Percentiles rank a stretch among this genome's conserved stretches.
Evolutionary conservation across 2,797 vertebrate genomes (phyloP).

Genomic region (Argentina silus): DNA sequence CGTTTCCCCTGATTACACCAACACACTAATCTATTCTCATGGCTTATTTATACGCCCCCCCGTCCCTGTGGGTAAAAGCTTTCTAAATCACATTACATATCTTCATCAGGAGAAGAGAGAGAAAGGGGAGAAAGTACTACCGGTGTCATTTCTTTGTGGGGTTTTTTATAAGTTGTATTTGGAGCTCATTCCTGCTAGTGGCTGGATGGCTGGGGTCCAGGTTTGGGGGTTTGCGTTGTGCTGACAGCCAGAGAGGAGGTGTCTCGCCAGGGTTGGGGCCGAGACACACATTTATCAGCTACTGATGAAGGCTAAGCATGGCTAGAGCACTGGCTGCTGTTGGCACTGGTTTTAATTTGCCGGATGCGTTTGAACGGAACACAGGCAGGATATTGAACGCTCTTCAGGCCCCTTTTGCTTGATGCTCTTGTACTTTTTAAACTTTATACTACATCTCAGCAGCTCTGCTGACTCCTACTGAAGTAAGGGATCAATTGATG

Average conservation of each 20-base stretch:
- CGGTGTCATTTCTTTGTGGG: slow-evolving; percentile 37
- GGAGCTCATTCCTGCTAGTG: slow-evolving; percentile 57
- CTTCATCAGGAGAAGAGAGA: slow-evolving; percentile 44
- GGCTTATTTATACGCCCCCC: slow-evolving; percentile 52
- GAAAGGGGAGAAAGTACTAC: slow-evolving; percentile 37
- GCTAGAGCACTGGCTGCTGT: too few relatives aligned
- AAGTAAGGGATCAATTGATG: too few relatives aligned
- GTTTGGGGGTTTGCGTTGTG: not conserved
- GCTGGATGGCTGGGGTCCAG: slow-evolving; percentile 57
- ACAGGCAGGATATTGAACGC: too few relatives aligned
- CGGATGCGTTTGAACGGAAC: too few relatives aligned
- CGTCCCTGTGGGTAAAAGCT: slow-evolving; percentile 46
- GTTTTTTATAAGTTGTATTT: slow-evolving; percentile 50
- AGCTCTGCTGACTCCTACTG: too few relatives aligned
- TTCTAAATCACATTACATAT: slow-evolving; percentile 59
- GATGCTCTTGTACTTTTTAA: too few relatives aligned
- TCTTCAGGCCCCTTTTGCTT: too few relatives aligned
- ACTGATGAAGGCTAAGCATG: too few relatives aligned
- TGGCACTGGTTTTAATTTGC: too few relatives aligned
- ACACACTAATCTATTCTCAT: slow-evolving; percentile 57
- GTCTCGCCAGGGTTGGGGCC: too few relatives aligned
- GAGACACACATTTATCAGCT: too few relatives aligned
- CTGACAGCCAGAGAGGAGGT: not conserved
- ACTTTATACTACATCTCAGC: too few relatives aligned
- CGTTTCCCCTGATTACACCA: slow-evolving; percentile 27